Base-by-base conservation (phyloP, 2,113 vertebrate genomes). In the Oplegnathus fasciatus region DNA sequence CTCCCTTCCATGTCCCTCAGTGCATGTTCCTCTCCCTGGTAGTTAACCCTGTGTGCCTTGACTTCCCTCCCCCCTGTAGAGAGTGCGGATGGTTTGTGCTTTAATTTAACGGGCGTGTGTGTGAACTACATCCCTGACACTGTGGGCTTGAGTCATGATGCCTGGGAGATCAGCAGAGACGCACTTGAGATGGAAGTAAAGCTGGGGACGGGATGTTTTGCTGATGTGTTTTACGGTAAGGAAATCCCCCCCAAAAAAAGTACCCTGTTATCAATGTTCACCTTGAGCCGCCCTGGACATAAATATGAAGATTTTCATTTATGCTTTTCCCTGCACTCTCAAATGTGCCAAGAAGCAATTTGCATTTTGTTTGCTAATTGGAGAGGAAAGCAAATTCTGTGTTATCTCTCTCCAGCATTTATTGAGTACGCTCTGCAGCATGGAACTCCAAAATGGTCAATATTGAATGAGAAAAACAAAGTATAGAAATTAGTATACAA, bases 191-290 rank as follows among this genome's bases (percentile, higher is more conserved):
- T 98, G 96, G 95, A 98, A 86, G 93, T 97, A 95, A 99, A 99
- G 96, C 97, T 99, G 93, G 98, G 98, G 93, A 97, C 98, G 86
- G 98, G 98, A 94, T 99, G 98, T 97, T 99, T 99, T 95, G 98
- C 98, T 95, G 98, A 99, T 94, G 98, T 99, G 90, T 99, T 97
- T 96, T 97, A 95, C 96, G 98, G 98, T 99, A 99, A 99, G 98
- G 94, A 79, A 46, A 61, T 93, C n/a, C 52, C 18, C 5, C 32
- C n/a, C 20, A 52, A 46, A 50, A 40, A 44, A 64, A 61, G 4
- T 26, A 40, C 60, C 37, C 9, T 54, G 1, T 61, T 70, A 64
- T 24, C n/a, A 26, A 22, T 34, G 32, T 30, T 48, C 4, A 48
- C 52, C n/a, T 14, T 14, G 44, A 58, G 9, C 50, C 62, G 5